Conservation (phyloP, 30 jellyfish, hydroid and myxozoan species). For the Hydractinia symbiolongicarpus region DNA sequence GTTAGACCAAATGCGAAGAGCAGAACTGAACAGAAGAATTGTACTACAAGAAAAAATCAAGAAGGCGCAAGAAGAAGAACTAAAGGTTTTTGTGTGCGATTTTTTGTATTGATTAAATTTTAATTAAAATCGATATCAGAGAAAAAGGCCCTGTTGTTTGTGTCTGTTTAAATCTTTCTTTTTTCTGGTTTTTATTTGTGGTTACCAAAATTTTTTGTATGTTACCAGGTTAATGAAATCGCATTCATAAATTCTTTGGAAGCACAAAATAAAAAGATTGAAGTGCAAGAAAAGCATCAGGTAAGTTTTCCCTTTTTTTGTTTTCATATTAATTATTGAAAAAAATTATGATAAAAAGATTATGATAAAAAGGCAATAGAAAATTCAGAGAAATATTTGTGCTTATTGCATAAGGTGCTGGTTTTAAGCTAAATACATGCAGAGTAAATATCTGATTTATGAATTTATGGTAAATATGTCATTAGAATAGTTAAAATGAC, state of each 20-base stretch:
- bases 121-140: not conserved
- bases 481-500: too few relatives aligned
- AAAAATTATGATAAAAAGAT: too few relatives aligned
- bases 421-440: too few relatives aligned
- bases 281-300: slow-evolving; percentile 89
- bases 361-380: too few relatives aligned
- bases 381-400: too few relatives aligned
- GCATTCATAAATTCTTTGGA: slow-evolving; percentile 89
- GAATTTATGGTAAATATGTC: too few relatives aligned
- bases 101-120: not conserved
- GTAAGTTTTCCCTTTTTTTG: slow-evolving; percentile 19
- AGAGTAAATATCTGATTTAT: too few relatives aligned
- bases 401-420: too few relatives aligned
- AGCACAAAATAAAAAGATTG: slow-evolving; percentile 91
- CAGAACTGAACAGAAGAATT: slow-evolving; percentile 65
- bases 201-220: not conserved
- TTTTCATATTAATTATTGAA: not conserved
- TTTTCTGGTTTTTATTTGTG: not conserved
- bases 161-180: not conserved
- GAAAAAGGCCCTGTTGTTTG: not conserved
- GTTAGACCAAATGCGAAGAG: slow-evolving; percentile 73
- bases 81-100: slow-evolving; percentile 44
- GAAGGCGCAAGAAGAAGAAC: slow-evolving; percentile 96
- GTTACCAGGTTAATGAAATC: slow-evolving; percentile 76
- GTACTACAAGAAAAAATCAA: slow-evolving; percentile 74